Conservation (phyloP, 2,888 invertebrate genomes). For the Cerastis rubricosa region DNA sequence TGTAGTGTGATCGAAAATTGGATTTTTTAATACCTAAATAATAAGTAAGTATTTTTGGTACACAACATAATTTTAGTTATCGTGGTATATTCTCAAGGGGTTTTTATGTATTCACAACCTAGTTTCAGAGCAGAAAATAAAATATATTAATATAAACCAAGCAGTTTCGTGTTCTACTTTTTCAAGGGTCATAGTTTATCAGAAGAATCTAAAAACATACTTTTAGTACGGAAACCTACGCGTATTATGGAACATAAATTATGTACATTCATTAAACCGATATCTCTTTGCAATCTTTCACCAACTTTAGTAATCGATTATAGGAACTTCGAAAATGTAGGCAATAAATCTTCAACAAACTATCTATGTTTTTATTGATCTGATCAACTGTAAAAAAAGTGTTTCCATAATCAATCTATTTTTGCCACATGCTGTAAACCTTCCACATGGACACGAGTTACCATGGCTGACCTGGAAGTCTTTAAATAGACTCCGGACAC, state of each 20-base stretch:
- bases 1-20: constrained; percentile 61
- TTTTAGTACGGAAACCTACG: constrained; percentile 41
- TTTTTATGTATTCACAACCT: constrained; percentile 34
- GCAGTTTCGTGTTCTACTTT: constrained; percentile 49
- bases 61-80: background rate
- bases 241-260: constrained; percentile 31
- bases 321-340: background rate
- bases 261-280: constrained; percentile 27
- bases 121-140: constrained; percentile 20
- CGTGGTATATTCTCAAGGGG: background rate
- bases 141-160: constrained; percentile 27
- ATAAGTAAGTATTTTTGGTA: constrained; percentile 56
- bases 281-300: constrained; percentile 37
- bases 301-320: background rate
- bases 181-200: constrained; percentile 55
- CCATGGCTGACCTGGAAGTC: too few species aligned
- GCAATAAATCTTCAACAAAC: background rate
- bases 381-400: background rate
- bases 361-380: background rate
- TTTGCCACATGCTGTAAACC: too few species aligned
- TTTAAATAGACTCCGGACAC: too few species aligned
- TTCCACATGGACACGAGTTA: too few species aligned
- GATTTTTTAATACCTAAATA: constrained; percentile 58
- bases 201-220: constrained; percentile 49
- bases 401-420: too few species aligned